Evolutionary conservation across 2,888 invertebrate genomes (phyloP).

Genomic region (Didymodactylos carnosus): DNA sequence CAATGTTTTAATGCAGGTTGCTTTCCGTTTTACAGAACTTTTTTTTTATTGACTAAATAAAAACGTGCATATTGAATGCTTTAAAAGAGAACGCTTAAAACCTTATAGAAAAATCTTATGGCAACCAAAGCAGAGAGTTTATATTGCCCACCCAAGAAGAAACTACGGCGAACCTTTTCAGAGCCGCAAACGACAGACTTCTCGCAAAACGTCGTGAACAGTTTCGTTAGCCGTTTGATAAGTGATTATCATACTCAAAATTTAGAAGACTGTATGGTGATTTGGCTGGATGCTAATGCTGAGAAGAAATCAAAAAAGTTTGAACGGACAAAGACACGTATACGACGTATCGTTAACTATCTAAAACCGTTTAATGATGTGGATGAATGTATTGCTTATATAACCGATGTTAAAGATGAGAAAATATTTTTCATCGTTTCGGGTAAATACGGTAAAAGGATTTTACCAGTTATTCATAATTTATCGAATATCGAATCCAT

Average conservation of each 20-base stretch:
- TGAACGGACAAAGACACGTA: not conserved
- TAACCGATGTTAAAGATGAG: not conserved
- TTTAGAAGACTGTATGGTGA: not conserved
- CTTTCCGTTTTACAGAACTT: not conserved
- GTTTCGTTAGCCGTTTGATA: not conserved
- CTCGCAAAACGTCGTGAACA: not conserved
- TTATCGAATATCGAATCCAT: not conserved
- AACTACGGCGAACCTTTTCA: not conserved
- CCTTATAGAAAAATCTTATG: no score
- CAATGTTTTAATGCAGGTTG: no score
- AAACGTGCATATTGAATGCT: not conserved
- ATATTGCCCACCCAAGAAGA: not conserved
- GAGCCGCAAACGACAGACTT: not conserved
- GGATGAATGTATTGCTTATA: not conserved
- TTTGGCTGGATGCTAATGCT: not conserved
- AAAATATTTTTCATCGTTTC: not conserved
- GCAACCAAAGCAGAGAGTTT: not conserved
- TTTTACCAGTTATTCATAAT: not conserved
- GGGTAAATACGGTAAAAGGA: not conserved
- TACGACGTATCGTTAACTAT: not conserved
- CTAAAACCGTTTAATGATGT: not conserved
- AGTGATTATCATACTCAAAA: not conserved
- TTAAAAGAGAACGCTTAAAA: not conserved
- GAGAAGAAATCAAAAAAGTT: not conserved
- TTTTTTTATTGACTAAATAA: not conserved